Base-by-base conservation (phyloP, 2,888 invertebrate species). In the Dioctria rufipes region DNA sequence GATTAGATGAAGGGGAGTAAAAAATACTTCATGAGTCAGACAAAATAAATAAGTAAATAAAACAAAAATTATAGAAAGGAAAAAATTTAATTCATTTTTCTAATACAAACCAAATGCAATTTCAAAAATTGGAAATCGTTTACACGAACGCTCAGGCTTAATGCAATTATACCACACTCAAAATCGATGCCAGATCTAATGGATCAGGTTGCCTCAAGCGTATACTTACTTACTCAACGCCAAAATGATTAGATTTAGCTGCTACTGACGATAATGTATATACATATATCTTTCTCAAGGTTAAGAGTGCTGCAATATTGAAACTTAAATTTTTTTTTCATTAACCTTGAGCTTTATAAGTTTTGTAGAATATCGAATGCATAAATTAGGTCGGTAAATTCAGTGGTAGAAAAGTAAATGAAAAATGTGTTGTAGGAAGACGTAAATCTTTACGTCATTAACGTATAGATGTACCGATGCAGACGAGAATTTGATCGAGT, bases 81-180 rank as follows among this genome's bases (percentile, higher is more conserved):
- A 42, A 75, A 43, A 75, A 49, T 60, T n/a, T 60, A 75, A 46
- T 66, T 40, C n/a, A 60, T 40, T 60, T 6, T 63, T 63, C 25
- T 60, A 13, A n/a, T 40, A 37, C 37, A 11, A 63, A 42, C 37
- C 73, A 40, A 75, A 75, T 75, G 73, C 73, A 75, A 75, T 75
- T 75, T 75, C 60, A 75, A 43, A 75, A 75, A 75, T 58, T 60
- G 73, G 73, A 60, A 75, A 60, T 40, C 60, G 42, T 75, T 58
- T 75, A 69, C 43, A 51, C 69, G 69, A 69, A 51, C 51, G 69
- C 69, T 11, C 69, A 69, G 49, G 69, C 51, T 69, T 25, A 69
- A 69, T 69, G 69, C 37, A 69, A 69, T 69, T 69, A 69, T 13
- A 51, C 69, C 49, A 51, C 69, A 51, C 69, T 69, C 69, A 25